Evolutionary conservation across 2,888 invertebrate species (phyloP).

Genomic region (Neocrepidodera transversa): DNA sequence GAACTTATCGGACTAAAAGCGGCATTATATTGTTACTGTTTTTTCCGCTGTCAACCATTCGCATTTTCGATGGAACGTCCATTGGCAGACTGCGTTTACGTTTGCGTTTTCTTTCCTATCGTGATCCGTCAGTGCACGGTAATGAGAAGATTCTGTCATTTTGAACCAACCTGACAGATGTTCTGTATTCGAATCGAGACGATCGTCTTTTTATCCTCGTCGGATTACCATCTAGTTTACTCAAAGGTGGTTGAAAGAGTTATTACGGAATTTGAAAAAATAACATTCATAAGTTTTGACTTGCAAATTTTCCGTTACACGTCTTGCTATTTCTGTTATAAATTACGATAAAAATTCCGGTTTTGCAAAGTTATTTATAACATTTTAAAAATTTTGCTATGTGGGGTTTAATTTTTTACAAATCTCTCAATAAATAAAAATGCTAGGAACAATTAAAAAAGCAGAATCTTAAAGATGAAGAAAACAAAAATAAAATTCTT

Average conservation of each 20-base stretch:
- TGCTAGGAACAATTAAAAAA: no score
- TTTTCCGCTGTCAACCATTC: conserved; percentile 37
- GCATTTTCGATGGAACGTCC: conserved; percentile 36
- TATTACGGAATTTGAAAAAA: conserved; percentile 13
- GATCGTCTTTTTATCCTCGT: conserved; percentile 26
- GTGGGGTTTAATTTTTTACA: no score
- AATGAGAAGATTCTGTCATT: conserved; percentile 42
- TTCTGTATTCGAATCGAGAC: conserved; percentile 31
- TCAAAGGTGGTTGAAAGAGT: conserved; percentile 28
- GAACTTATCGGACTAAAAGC: background rate
- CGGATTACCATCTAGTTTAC: conserved; percentile 41
- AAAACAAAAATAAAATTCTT: no score
- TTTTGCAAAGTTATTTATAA: no score
- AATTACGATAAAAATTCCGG: no score
- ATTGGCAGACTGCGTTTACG: conserved; percentile 32
- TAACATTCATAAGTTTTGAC: background rate
- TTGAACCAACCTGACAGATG: conserved; percentile 37
- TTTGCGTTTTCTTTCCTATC: no score
- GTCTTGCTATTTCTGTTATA: background rate
- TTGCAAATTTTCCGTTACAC: conserved; percentile 4
- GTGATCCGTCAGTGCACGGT: conserved; percentile 39
- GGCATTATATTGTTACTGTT: conserved; percentile 37
- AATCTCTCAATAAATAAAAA: no score
- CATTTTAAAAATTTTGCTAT: no score
- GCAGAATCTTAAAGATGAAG: no score